Evolutionary conservation across 2,113 vertebrate species (phyloP).

Genomic region (Lynx canadensis): DNA sequence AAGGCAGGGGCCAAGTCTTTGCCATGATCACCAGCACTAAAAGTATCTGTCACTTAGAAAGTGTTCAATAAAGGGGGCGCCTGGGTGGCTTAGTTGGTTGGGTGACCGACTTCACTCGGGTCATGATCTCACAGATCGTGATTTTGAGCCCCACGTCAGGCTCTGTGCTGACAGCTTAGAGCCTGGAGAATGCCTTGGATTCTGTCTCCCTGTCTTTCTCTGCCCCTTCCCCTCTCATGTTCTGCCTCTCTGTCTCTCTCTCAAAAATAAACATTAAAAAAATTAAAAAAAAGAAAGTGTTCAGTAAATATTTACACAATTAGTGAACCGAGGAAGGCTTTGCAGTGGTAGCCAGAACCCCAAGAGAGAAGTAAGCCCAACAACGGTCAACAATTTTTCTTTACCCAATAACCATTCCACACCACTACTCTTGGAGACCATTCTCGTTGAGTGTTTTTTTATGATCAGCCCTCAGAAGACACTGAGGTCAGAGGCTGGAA

Average conservation of each 20-base stretch:
- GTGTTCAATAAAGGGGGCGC: background rate
- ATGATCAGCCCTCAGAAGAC: background rate
- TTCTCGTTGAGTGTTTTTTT: conserved; percentile 10
- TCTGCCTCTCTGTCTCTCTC: no score
- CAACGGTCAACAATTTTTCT: background rate
- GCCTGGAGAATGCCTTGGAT: no score
- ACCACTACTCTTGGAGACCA: background rate
- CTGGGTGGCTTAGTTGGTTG: no score
- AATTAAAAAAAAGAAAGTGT: background rate
- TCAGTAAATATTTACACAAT: background rate
- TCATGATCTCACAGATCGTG: no score
- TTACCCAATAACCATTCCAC: background rate
- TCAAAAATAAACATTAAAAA: no score
- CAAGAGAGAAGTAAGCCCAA: background rate
- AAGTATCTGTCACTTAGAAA: background rate
- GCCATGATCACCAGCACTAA: background rate
- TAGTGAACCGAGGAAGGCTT: background rate
- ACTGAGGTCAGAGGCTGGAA: background rate
- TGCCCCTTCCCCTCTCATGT: no score
- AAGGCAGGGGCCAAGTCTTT: background rate
- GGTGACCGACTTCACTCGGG: no score
- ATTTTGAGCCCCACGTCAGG: no score
- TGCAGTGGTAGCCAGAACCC: background rate
- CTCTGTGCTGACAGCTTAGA: no score
- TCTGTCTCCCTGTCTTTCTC: no score